Evolutionary conservation across 2,113 vertebrate genomes (phyloP).

Genomic region (Myotis davidii): DNA sequence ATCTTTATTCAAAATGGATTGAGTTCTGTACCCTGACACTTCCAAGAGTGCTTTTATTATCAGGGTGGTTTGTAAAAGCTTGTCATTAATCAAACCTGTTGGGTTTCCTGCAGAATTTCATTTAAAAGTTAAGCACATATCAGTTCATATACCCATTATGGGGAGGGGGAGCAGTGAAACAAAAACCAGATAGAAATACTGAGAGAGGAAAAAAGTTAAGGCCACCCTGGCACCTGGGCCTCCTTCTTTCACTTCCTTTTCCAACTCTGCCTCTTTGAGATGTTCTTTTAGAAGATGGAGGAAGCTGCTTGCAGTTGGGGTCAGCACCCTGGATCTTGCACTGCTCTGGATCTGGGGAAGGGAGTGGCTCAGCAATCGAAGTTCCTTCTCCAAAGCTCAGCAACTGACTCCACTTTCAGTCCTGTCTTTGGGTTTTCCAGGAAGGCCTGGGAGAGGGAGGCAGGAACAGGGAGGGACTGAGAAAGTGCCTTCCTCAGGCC

Average conservation of each 20-base stretch:
- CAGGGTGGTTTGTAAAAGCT: background rate
- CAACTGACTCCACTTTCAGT: background rate
- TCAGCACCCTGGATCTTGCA: constrained; percentile 54
- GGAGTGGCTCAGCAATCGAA: constrained; percentile 55
- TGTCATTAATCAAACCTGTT: background rate
- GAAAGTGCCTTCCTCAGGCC: background rate
- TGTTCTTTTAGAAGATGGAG: constrained; percentile 87
- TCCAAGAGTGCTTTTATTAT: background rate
- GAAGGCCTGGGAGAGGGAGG: background rate
- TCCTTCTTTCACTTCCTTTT: constrained; percentile 80
- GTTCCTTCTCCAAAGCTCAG: constrained; percentile 32
- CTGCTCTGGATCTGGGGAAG: background rate
- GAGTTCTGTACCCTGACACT: background rate
- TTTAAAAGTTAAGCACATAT: background rate
- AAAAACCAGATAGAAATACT: constrained; percentile 67
- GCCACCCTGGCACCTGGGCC: constrained; percentile 85
- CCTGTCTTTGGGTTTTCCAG: background rate
- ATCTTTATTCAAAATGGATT: constrained; percentile 33
- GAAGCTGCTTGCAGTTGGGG: constrained; percentile 85
- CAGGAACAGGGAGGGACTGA: background rate
- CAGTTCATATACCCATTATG: background rate
- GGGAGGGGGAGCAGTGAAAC: constrained; percentile 56
- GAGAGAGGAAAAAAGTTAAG: constrained; percentile 76
- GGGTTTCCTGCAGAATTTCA: constrained; percentile 1
- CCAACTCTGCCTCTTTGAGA: constrained; percentile 41